Evolutionary conservation across 2,797 vertebrate species (phyloP).

Genomic region (Phataginus tetradactyla): DNA sequence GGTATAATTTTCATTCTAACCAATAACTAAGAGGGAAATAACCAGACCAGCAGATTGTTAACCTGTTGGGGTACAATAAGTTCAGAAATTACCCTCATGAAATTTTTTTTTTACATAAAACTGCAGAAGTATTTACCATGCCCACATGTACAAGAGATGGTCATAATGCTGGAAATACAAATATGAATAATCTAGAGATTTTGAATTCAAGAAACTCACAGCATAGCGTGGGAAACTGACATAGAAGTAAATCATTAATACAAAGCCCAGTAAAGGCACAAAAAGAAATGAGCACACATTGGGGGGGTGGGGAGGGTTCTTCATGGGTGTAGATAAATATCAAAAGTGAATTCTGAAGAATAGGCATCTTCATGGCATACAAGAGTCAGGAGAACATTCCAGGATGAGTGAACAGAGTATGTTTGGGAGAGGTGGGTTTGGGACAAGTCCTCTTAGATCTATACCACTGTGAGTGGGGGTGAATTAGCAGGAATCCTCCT

Average conservation of each 20-base stretch:
- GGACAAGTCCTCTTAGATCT: neutral
- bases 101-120: constrained; percentile 46
- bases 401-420: neutral
- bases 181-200: neutral
- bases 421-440: neutral
- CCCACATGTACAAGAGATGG: neutral
- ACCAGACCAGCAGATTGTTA: neutral
- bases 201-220: neutral
- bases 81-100: neutral
- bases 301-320: neutral
- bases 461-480: accelerated
- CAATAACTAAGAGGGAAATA: constrained; percentile 32
- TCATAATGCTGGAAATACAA: neutral
- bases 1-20: constrained; percentile 62
- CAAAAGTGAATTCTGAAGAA: neutral
- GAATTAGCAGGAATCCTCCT: neutral
- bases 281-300: neutral
- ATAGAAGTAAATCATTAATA: neutral
- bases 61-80: neutral
- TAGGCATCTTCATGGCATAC: neutral
- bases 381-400: neutral
- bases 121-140: neutral
- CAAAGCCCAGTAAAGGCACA: neutral
- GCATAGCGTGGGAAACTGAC: neutral
- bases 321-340: neutral